Evolutionary conservation across 2,113 vertebrate genomes (phyloP).

Genomic region (Rhinopithecus roxellana): DNA sequence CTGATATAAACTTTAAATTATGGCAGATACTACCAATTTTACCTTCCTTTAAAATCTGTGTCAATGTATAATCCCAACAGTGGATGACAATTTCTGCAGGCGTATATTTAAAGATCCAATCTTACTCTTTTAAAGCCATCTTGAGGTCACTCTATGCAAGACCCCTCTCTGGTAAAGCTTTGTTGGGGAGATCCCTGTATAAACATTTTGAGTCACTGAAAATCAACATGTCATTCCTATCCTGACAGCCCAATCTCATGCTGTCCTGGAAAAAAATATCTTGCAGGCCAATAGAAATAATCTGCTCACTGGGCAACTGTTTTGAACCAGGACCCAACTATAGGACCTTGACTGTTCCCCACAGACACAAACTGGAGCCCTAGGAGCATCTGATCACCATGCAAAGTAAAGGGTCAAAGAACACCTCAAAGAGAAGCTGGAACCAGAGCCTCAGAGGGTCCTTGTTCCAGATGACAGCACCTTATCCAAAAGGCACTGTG

Average conservation of each 20-base stretch:
- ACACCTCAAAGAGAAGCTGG: not conserved
- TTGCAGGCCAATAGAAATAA: not conserved
- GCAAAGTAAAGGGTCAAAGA: not conserved
- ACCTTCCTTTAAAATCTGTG: not conserved
- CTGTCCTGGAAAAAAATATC: not conserved
- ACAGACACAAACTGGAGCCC: not conserved
- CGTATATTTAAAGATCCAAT: not conserved
- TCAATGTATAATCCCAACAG: not conserved
- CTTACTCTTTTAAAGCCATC: not conserved
- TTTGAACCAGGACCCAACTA: not conserved
- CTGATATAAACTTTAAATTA: not conserved
- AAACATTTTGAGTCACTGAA: not conserved
- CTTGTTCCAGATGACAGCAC: not conserved
- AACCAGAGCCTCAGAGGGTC: rapidly evolving
- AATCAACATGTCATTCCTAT: not conserved
- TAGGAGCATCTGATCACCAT: not conserved
- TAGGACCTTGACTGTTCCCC: not conserved
- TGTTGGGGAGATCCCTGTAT: not conserved
- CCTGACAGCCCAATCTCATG: not conserved
- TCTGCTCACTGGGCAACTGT: not conserved
- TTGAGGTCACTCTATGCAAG: not conserved
- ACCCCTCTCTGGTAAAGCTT: not conserved
- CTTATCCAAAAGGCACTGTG: not conserved
- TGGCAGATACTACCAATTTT: not conserved
- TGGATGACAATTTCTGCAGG: not conserved